phyloP scores from a whole-genome alignment of 2,888 invertebrate species.

The Elysia crispata region DNA sequence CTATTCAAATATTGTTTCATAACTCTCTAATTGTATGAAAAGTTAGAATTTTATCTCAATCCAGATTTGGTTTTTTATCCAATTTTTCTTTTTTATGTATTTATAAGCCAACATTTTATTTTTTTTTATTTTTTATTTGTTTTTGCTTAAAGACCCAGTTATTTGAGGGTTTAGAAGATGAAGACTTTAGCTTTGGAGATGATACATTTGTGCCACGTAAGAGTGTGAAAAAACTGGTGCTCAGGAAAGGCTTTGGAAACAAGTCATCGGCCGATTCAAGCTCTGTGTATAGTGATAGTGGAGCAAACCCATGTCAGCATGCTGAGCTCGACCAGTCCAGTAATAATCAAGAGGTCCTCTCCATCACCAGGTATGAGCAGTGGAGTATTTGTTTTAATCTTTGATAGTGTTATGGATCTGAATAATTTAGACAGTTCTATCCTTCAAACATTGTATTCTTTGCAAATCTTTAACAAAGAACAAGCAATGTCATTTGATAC shows the following conservation, averaged over 20 bases:
- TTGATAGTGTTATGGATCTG: too few relatives aligned
- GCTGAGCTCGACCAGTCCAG: not conserved
- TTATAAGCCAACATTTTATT: too few relatives aligned
- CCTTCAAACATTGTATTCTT: too few relatives aligned
- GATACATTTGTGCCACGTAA: conserved; percentile 79
- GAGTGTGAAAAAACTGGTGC: conserved; percentile 85
- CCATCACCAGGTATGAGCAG: conserved; percentile 52
- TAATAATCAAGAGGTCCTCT: conserved; percentile 22
- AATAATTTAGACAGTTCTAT: too few relatives aligned
- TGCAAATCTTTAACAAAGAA: too few relatives aligned
- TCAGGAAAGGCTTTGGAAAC: conserved; percentile 78
- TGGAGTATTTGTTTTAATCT: too few relatives aligned
- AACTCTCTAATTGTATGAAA: too few relatives aligned
- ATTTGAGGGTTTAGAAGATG: conserved; percentile 92
- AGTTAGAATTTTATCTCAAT: too few relatives aligned
- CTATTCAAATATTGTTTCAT: too few relatives aligned
- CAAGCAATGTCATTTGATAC: too few relatives aligned
- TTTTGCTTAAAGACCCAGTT: conserved; percentile 76
- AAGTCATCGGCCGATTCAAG: conserved; percentile 48
- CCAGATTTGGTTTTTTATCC: too few relatives aligned
- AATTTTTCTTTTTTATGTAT: too few relatives aligned
- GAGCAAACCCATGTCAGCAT: conserved; percentile 47
- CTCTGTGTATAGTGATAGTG: conserved; percentile 60
- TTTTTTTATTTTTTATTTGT: not conserved
- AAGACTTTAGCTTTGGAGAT: conserved; percentile 77